Conservation (phyloP, 2,888 invertebrate genomes). For the Mesoligia furuncula region DNA sequence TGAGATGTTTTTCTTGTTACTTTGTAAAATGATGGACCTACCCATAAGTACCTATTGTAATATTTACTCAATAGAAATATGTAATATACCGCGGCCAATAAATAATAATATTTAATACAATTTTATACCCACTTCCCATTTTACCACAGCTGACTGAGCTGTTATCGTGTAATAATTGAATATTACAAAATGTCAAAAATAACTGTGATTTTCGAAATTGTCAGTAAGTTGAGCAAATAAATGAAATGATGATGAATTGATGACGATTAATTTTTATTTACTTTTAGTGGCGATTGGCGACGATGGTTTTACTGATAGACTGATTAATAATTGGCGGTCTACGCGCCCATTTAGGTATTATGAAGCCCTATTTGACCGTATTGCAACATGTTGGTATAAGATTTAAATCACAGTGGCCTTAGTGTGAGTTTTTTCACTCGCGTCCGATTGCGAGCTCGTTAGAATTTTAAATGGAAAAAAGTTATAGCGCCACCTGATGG, state of each 20-base stretch:
- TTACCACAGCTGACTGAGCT: conserved; percentile 85
- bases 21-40: conserved; percentile 76
- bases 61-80: conserved; percentile 83
- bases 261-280: conserved; percentile 55
- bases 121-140: conserved; percentile 89
- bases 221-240: conserved; percentile 91
- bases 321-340: not conserved
- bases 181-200: conserved; percentile 89
- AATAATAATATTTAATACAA: conserved; percentile 88
- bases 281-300: conserved; percentile 2
- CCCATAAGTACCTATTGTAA: conserved; percentile 78
- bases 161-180: conserved; percentile 87
- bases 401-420: not conserved
- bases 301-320: not conserved
- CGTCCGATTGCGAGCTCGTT: too few species aligned
- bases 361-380: not conserved
- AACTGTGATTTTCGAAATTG: conserved; percentile 91
- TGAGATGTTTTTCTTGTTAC: conserved; percentile 66
- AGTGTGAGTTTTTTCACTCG: too few species aligned
- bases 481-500: too few species aligned
- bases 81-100: conserved; percentile 89
- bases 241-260: conserved; percentile 84
- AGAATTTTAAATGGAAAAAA: too few species aligned
- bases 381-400: not conserved
- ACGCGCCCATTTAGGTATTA: conserved; percentile 8